Percentiles rank a stretch among this genome's conserved stretches.
These are phyloP conservation scores for Crossaster papposus DNA, from an alignment of 53 echinoderm and acorn worm genomes.

Conservation along the genomic window DNA sequence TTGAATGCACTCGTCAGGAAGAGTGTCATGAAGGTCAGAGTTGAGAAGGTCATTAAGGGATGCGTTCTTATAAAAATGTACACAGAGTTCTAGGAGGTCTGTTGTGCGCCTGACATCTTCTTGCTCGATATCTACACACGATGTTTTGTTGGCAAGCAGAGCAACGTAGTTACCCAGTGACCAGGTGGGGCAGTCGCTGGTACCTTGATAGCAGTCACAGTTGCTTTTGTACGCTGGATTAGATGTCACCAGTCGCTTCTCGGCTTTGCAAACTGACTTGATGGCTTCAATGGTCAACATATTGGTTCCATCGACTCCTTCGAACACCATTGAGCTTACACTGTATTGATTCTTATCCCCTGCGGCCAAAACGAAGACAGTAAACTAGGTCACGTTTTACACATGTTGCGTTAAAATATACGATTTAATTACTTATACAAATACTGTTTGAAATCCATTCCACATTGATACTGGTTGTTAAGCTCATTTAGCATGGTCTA, in stretches of 20 bases:
- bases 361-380: neutral
- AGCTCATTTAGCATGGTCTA: too few species aligned
- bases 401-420: too few species aligned
- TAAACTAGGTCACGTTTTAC: neutral
- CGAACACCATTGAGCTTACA: slow-evolving; percentile 60
- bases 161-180: slow-evolving; percentile 82
- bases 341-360: neutral
- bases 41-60: slow-evolving; percentile 9
- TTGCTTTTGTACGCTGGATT: slow-evolving; percentile 18
- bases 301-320: slow-evolving; percentile 1
- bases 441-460: too few species aligned
- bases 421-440: too few species aligned
- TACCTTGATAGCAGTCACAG: neutral
- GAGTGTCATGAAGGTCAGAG: neutral
- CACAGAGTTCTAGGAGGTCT: slow-evolving; percentile 57
- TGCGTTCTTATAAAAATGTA: slow-evolving; percentile 54
- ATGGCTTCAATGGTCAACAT: slow-evolving; percentile 59
- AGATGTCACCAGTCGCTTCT: slow-evolving; percentile 45
- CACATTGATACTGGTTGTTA: too few species aligned
- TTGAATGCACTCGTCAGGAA: slow-evolving; percentile 66
- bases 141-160: slow-evolving; percentile 66
- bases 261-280: slow-evolving; percentile 68
- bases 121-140: slow-evolving; percentile 69
- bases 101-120: slow-evolving; percentile 57
- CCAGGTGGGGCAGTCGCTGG: slow-evolving; percentile 57